Evolutionary conservation across 2,113 vertebrate species (phyloP).

Genomic region (Epinephelus cyanopodus): DNA sequence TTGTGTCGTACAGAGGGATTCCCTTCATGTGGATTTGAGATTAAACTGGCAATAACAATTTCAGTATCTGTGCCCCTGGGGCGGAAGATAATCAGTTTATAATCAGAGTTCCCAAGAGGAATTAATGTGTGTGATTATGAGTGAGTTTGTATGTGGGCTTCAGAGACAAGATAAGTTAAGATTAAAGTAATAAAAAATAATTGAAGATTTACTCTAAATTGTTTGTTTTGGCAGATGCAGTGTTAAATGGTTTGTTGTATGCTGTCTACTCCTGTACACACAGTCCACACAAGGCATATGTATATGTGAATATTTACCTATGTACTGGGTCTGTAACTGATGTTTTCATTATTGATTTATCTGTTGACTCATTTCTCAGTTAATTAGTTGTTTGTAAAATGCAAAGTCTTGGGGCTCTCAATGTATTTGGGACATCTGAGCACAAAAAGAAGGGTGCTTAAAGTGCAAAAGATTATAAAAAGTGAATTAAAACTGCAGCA

Average conservation of each 20-base stretch:
- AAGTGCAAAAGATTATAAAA: too few species aligned
- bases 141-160: background rate
- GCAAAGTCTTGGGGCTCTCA: too few species aligned
- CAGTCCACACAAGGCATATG: too few species aligned
- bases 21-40: constrained; percentile 45
- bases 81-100: constrained; percentile 53
- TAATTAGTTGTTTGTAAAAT: too few species aligned
- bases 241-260: background rate
- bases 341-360: too few species aligned
- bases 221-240: background rate
- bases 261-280: background rate
- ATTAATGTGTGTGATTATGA: constrained; percentile 39
- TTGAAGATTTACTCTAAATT: background rate
- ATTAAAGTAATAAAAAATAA: constrained; percentile 5
- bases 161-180: background rate
- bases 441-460: too few species aligned
- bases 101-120: constrained; percentile 47
- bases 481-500: too few species aligned
- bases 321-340: background rate
- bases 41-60: constrained; percentile 49
- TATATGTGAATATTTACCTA: background rate
- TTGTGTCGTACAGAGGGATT: constrained; percentile 23
- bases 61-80: constrained; percentile 14
- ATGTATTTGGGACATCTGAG: too few species aligned
- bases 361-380: too few species aligned